A percentile compares a stretch with the other conserved stretches of the same genome.
Conservation (phyloP, 2,888 invertebrate genomes). For the Leptogaster cylindrica region DNA sequence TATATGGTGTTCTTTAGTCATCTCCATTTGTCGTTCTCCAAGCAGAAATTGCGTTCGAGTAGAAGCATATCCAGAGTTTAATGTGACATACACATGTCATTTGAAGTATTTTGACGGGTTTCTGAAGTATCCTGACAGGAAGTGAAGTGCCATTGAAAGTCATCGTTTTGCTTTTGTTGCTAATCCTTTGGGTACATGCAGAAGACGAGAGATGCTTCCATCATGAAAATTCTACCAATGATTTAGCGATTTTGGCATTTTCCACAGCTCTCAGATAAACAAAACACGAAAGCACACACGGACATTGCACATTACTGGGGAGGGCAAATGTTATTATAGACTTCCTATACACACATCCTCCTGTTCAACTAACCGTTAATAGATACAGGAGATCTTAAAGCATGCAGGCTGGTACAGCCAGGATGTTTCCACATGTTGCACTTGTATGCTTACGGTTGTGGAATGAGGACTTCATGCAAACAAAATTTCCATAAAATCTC, state of each 20-base stretch:
- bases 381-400: conserved; percentile 10
- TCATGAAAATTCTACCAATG: neutral
- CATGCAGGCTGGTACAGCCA: neutral
- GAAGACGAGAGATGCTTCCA: no score
- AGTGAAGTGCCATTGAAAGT: no score
- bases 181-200: no score
- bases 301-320: no score
- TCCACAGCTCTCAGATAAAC: neutral
- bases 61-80: no score
- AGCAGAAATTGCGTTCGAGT: no score
- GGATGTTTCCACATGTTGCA: conserved; percentile 17
- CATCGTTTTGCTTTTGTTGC: no score
- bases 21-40: no score
- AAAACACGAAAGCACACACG: neutral
- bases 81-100: no score
- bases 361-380: conserved; percentile 9
- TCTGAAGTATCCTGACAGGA: no score
- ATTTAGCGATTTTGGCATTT: conserved; percentile 15
- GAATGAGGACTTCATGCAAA: conserved; percentile 9
- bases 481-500: conserved; percentile 16
- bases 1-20: no score
- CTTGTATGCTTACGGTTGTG: conserved; percentile 1
- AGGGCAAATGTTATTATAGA: neutral
- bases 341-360: neutral
- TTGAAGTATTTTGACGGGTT: no score